Evolutionary conservation across 2,113 vertebrate species (phyloP), one percentile per base, ranked within the genome.

Genomic region (Stigmatopora nigra): DNA sequence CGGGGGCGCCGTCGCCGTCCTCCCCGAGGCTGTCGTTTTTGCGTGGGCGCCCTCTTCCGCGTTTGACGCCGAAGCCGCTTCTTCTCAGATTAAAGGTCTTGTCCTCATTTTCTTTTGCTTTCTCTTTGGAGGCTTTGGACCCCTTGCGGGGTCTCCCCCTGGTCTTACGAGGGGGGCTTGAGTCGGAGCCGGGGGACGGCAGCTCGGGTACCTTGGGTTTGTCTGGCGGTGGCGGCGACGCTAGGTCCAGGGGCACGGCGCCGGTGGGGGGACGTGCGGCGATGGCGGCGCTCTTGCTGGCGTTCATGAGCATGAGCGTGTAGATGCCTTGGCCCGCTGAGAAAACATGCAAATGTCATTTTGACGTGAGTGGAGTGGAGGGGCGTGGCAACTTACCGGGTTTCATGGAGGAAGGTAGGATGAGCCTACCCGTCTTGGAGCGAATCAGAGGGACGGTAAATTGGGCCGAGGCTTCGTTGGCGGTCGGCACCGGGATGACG

Each of bases 331-430:
- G 41, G 17, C 68, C 61, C 46, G 20, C 82, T 86, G 78, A 15
- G 22, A 65, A 5, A 47, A 44, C 14, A 64, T 16, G 10, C 53
- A 61, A 11, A 9, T 12, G 14, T 31, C 12, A 31, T 31, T 31
- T 31, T 1, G 25, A 31, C 3, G 25, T 3, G 20, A 22, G n/a
- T 25, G 20, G 52, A 19, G 20, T n/a, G 19, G 10, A 1, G 19
- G 51, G 51, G 19, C 19, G 55, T 36, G 57, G 5, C 12, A 38
- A 61, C 79, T 84, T 69, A 88, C 87, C 2, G 69, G 87, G 82
- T 61, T 69, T 89, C 31, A 86, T 49, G 35, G 67, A 85, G 0
- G 87, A 82, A 2, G 85, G 87, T 31, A 86, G 87, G 22, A 87
- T 86, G 51, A 88, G 49, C 67, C 84, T 79, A 65, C 82, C 81